Evolutionary conservation across 2,113 vertebrate genomes (phyloP).

Genomic region (Gasterosteus aculeatus): DNA sequence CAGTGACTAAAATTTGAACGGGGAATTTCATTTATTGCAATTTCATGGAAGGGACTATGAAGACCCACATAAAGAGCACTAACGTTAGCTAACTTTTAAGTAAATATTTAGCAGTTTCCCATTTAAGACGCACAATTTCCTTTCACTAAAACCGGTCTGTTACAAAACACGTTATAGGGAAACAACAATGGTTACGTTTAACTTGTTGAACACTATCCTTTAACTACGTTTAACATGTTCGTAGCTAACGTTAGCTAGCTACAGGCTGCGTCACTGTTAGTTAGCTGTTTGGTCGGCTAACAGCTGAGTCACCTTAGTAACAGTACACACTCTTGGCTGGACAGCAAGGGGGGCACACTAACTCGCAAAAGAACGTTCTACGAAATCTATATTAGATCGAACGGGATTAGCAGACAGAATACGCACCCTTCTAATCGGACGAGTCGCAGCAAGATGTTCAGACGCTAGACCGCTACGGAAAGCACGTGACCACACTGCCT

Average conservation of each 20-base stretch:
- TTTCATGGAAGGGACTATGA: not conserved
- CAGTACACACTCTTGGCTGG: not conserved
- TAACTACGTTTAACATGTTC: not conserved
- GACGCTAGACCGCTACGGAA: not conserved
- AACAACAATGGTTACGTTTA: not conserved
- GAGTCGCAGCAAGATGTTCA: not conserved
- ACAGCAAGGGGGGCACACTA: not conserved
- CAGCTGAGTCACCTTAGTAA: slow-evolving; percentile 27
- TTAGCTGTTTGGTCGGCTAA: slow-evolving; percentile 30
- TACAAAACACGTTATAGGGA: not conserved
- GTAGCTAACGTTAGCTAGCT: not conserved
- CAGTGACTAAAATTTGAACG: not conserved
- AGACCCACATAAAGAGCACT: not conserved
- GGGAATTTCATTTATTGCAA: not conserved
- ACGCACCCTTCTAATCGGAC: not conserved
- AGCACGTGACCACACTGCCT: not conserved
- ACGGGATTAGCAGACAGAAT: not conserved
- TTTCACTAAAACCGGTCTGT: not conserved
- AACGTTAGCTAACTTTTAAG: not conserved
- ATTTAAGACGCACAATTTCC: not conserved
- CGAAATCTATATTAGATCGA: not conserved
- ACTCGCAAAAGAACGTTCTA: slow-evolving; percentile 38
- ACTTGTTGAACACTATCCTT: accelerated
- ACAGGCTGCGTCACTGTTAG: not conserved
- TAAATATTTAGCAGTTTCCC: not conserved